These are phyloP conservation scores for Trogon melanurus DNA, from an alignment of 2,113 vertebrate species.

Conservation along the genomic window DNA sequence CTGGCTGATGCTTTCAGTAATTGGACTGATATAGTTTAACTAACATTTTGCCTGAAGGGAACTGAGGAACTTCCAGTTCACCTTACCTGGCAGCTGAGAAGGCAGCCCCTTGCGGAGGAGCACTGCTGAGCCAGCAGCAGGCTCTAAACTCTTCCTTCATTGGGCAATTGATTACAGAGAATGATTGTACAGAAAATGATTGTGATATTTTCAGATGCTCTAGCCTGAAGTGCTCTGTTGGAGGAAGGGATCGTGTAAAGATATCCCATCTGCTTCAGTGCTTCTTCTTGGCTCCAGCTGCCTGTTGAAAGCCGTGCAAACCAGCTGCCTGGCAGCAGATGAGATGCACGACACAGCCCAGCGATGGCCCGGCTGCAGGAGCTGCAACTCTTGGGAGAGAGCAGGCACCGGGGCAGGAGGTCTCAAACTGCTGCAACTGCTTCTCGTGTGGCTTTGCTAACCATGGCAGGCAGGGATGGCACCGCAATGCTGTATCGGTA, in stretches of 20 bases:
- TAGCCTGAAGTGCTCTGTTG: background rate
- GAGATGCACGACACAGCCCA: background rate
- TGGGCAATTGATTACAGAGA: background rate
- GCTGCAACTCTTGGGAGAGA: background rate
- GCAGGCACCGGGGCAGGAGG: background rate
- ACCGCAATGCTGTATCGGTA: background rate
- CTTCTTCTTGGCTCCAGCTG: background rate
- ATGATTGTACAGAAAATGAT: background rate
- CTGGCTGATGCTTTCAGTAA: background rate
- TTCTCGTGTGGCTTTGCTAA: background rate
- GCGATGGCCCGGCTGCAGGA: background rate
- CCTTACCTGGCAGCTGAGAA: background rate
- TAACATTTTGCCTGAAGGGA: background rate
- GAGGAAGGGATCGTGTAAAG: background rate
- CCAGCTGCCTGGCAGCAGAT: background rate
- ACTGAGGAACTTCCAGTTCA: background rate
- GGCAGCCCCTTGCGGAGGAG: background rate
- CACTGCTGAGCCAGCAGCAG: background rate
- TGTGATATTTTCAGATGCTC: background rate
- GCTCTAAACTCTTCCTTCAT: background rate
- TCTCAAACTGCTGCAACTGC: background rate
- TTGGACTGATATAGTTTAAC: background rate
- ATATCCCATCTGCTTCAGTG: background rate
- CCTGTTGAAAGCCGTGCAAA: background rate
- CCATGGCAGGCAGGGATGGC: accelerated